These are phyloP conservation scores for Lepidurus arcticus DNA, from an alignment of 1,140 invertebrate genomes.

Conservation along the genomic window DNA sequence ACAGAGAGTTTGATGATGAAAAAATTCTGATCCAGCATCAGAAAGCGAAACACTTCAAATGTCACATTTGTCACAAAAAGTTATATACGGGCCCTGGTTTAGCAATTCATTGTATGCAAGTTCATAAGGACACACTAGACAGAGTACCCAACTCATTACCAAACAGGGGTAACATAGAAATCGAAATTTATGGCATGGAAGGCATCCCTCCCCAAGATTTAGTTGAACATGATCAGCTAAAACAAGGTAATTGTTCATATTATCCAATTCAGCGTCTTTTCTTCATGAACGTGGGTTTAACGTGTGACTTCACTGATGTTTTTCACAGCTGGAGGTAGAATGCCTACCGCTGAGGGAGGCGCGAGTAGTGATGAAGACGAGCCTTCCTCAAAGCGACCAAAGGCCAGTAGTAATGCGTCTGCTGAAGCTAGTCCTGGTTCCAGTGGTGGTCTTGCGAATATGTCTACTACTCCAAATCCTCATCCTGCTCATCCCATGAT, in stretches of 20 bases:
- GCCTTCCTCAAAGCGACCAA: slow-evolving; percentile 25
- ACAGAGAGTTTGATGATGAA: slow-evolving; percentile 99
- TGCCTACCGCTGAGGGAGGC: slow-evolving; percentile 49
- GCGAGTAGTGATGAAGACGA: slow-evolving; percentile 43
- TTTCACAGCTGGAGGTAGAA: slow-evolving; percentile 28
- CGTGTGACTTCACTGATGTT: background rate
- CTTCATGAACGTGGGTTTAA: background rate
- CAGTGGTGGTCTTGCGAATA: background rate
- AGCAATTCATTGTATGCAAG: slow-evolving; percentile 99
- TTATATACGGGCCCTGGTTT: slow-evolving; percentile 95
- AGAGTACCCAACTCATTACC: slow-evolving; percentile 98
- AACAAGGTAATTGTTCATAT: slow-evolving; percentile 50
- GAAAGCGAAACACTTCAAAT: slow-evolving; percentile 99
- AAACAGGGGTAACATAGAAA: slow-evolving; percentile 95
- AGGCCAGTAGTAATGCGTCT: background rate
- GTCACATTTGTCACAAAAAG: slow-evolving; percentile 99
- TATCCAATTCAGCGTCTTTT: background rate
- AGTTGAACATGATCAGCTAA: slow-evolving; percentile 86
- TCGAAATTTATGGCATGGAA: slow-evolving; percentile 99
- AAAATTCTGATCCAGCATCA: slow-evolving; percentile 99
- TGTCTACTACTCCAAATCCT: slow-evolving; percentile 14
- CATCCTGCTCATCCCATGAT: slow-evolving; percentile 31
- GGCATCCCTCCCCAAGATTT: slow-evolving; percentile 94
- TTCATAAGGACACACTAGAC: slow-evolving; percentile 99
- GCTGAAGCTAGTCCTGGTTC: slow-evolving; percentile 23